Evolutionary conservation across 2,888 invertebrate genomes (phyloP), one percentile per base, ranked within the genome.

Genomic region (Luperina testacea): DNA sequence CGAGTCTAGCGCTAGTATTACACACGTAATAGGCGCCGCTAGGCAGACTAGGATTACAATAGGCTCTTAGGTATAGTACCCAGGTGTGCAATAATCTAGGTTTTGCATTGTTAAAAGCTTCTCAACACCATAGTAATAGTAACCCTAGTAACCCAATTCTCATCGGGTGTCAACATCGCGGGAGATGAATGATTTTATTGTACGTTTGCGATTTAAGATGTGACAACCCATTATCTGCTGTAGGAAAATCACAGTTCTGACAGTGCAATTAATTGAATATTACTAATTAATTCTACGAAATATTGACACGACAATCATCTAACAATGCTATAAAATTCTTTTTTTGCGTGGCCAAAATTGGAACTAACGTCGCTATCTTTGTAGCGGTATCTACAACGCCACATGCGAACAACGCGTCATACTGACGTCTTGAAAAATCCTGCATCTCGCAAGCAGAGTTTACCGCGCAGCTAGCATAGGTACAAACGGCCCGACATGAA

Each of bases 71-170:
- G 15, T 75, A n/a, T n/a, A n/a, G 17, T 45, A 57, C 17, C 24
- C 51, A 71, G 20, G 48, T 48, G 48, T 71, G 48, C 27, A 48
- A 61, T 53, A 57, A 63, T 57, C 32, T 70, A 59, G 69, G 48
- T 42, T 32, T 3, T 67, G n/a, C 51, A 75, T 82, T 75, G 59
- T 81, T 67, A 6, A 15, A 68, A 67, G 24, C 64, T 38, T 38
- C 32, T 45, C 59, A 32, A 51, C 74, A 51, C 57, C 27, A 65
- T 57, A 32, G 24, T 17, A 48, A 45, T 57, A 32, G 24, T 17
- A 48, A 45, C 79, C 45, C 45, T 57, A 32, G 24, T 17, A 48
- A 45, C 79, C 45, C 45, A 75, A 27, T 80, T 80, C 77, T 27
- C 80, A 80, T n/a, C 1, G 13, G 24, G 42, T 59, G 57, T 32